phyloP scores from a whole-genome alignment of 2,797 vertebrate species.

The Siniperca obscura region DNA sequence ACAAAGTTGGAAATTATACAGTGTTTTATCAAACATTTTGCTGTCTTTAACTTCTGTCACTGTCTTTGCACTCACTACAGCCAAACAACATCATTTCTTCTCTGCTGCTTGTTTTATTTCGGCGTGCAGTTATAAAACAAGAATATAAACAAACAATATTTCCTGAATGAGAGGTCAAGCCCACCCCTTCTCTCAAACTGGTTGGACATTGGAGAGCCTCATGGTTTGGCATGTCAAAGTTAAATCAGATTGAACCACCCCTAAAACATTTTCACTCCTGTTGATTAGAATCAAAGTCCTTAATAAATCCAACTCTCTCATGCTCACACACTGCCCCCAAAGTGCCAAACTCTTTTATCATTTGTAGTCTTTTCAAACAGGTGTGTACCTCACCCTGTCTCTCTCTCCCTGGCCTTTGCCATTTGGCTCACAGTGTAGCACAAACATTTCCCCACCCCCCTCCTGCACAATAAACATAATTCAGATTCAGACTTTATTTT shows the following conservation, averaged over 20 bases:
- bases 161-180: no score
- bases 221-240: not conserved
- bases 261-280: not conserved
- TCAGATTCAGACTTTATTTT: conserved; percentile 33
- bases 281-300: not conserved
- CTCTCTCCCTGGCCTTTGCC: conserved; percentile 29
- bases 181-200: no score
- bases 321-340: not conserved
- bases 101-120: not conserved
- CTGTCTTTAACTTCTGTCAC: not conserved
- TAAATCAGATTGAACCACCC: not conserved
- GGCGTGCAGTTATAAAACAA: no score
- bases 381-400: conserved; percentile 40
- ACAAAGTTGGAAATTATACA: not conserved
- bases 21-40: not conserved
- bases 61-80: not conserved
- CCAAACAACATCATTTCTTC: not conserved
- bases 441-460: not conserved
- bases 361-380: conserved; percentile 36
- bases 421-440: conserved; percentile 30
- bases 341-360: not conserved
- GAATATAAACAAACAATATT: no score
- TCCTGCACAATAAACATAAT: conserved; percentile 12
- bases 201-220: not conserved
- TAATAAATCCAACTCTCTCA: conserved; percentile 1